Conservation (phyloP, 2,888 invertebrate species). For the Euzophera pinguis region DNA sequence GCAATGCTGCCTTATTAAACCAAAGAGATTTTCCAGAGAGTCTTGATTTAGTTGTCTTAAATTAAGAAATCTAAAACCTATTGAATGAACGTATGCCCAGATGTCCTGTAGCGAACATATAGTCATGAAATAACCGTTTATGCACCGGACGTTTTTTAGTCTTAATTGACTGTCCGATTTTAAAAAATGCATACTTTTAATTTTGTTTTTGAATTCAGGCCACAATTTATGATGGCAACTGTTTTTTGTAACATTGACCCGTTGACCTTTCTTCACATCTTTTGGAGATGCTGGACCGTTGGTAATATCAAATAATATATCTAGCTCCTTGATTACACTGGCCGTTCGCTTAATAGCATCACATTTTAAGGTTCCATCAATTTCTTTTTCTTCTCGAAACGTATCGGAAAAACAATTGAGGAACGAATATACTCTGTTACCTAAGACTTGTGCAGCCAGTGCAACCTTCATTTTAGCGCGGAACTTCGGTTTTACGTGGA, state of each 20-base stretch:
- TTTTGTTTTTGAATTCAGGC: not conserved
- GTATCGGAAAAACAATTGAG: too few species aligned
- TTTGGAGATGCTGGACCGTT: too few species aligned
- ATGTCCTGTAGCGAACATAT: not conserved
- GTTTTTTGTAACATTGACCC: not conserved
- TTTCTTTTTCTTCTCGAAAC: too few species aligned
- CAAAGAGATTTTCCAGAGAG: not conserved
- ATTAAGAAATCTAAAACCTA: not conserved
- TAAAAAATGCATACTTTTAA: not conserved
- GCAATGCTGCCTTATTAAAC: not conserved
- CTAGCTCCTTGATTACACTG: too few species aligned
- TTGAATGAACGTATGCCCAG: not conserved
- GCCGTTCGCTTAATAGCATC: too few species aligned
- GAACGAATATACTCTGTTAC: not conserved
- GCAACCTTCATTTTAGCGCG: not conserved
- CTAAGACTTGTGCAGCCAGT: not conserved
- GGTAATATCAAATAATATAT: too few species aligned
- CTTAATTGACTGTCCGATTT: not conserved
- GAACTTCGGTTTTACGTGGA: constrained; percentile 1
- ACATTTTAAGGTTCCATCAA: too few species aligned
- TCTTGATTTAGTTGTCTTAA: not conserved
- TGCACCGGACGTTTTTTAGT: not conserved
- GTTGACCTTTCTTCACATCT: too few species aligned
- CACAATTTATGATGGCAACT: not conserved
- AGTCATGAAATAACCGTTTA: not conserved